Base-by-base conservation (phyloP, 1,140 invertebrate genomes). In the Adoxophyes honmai region DNA sequence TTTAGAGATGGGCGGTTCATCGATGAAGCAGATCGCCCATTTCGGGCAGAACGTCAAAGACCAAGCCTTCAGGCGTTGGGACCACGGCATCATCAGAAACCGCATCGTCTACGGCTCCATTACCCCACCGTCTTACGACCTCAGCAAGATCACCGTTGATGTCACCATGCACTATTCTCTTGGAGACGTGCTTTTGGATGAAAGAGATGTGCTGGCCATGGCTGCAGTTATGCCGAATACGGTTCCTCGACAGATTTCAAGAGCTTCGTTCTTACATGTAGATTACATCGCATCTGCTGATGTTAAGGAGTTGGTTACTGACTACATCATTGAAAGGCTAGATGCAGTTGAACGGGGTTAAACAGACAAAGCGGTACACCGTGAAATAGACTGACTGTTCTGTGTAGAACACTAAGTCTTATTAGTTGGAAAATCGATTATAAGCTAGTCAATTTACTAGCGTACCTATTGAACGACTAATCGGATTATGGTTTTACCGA, bases 1-100 rank as follows among this genome's bases (percentile, higher is more conserved):
- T 57, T 18, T 42, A 52, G 37, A 48, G 4, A 35, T 75, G 36
- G 70, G 68, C 4, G 76, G 79, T 0, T 71, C 74, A 11, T 59
- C 83, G 0, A 13, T 85, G 0, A 86, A 85, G 42, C 83, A 86
- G 63, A 55, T 75, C 18, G 80, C 80, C 0, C 81, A 83, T 52
- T 86, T 64, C 28, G 83, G 78, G 3, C 83, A 86, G 55, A 84
- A 83, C 39, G 80, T 86, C 9, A 60, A 70, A 57, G 75, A 81
- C 52, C 76, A 59, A 57, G 2, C 39, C 1, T 86, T 86, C 58
- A 65, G 73, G 53, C 59, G 78, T 34, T 86, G 70, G 70, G 57
- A 83, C 44, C 73, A 76, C 33, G 73, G 73, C 2, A 8, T 18
- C 2, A 1, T 60, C 0, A 34, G 11, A 1, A 86, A 86, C 55